Base-by-base conservation (phyloP, 2,113 vertebrate genomes). In the Pluvianellus socialis region DNA sequence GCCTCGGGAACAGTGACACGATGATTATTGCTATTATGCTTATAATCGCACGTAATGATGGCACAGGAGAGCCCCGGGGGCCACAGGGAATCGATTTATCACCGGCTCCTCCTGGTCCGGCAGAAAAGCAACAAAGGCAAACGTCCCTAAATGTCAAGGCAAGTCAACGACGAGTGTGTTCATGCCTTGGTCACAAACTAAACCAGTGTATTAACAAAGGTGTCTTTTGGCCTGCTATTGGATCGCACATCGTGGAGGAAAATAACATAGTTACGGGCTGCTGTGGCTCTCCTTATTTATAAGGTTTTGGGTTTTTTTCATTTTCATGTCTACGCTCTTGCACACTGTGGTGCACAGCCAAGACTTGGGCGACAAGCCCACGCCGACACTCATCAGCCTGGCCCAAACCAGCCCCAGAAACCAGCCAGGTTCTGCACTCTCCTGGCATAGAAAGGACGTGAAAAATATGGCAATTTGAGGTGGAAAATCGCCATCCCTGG, bases 131-230 rank as follows among this genome's bases (percentile, higher is more conserved):
- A 20, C 23, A 9, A 15, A 63, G n/a, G 38, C 53, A 50, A 55
- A 45, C 3, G 15, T 38, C 81, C 58, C 58, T 49, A 28, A 55
- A 59, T 6, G 18, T 17, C 7, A 6, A 23, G 44, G 47, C 45
- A n/a, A 30, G 33, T 16, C 68, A 35, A 10, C 0, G 0, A 6
- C 0, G 6, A 44, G 16, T 0, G 0, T 6, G 23, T 32, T 59
- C 47, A 10, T 6, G 1, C 26, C 84, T 81, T 4, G 19, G 50
- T 22, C 50, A 66, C 35, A 27, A 27, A 16, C 24, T 4, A 23
- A 68, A 4, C 24, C 21, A 26, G 35, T 32, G 15, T 32, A 7
- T 13, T 44, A 28, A 13, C 5, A 26, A 14, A 0, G 4, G 28
- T 58, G 42, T 21, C 76, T 42, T 55, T 30, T 56, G 28, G 35